A percentile compares a stretch with the other conserved stretches of the same genome.
Evolutionary conservation across 2,888 invertebrate species (phyloP).

Genomic region (Sinohyriopsis cumingii): DNA sequence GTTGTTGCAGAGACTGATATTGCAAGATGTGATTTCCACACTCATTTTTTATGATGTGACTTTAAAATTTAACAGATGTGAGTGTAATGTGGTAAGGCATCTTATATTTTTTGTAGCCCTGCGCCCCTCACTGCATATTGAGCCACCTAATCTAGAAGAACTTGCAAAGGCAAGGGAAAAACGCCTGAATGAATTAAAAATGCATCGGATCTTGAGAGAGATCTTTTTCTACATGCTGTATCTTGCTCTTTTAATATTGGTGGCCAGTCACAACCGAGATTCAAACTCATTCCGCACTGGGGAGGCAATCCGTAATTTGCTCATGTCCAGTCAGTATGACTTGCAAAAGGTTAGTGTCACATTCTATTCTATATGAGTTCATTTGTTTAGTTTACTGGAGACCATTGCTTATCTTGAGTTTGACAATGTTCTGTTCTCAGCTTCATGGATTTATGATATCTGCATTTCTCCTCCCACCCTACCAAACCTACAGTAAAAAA

Average conservation of each 20-base stretch:
- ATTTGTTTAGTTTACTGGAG: too few relatives aligned
- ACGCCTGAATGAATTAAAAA: constrained; percentile 48
- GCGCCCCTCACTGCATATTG: constrained; percentile 26
- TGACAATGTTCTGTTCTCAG: too few relatives aligned
- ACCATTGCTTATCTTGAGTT: too few relatives aligned
- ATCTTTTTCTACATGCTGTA: constrained; percentile 49
- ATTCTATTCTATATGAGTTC: too few relatives aligned
- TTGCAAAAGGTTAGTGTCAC: too few relatives aligned
- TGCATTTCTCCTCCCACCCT: too few relatives aligned
- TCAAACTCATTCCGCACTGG: constrained; percentile 42
- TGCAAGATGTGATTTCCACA: too few relatives aligned
- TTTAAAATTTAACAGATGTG: background rate
- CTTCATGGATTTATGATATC: too few relatives aligned
- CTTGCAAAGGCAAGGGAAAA: constrained; percentile 35
- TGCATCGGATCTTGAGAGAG: constrained; percentile 44
- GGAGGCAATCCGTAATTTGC: constrained; percentile 37
- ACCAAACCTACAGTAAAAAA: too few relatives aligned
- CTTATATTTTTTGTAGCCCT: constrained; percentile 20
- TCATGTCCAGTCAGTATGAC: constrained; percentile 23
- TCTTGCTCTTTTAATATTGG: constrained; percentile 43
- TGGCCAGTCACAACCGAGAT: constrained; percentile 52
- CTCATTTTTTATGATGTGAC: too few relatives aligned
- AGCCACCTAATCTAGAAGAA: constrained; percentile 36
- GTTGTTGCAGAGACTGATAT: too few relatives aligned
- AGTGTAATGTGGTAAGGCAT: background rate